These are phyloP conservation scores for human (Homo sapiens) DNA, from an alignment of 2,113 vertebrate genomes.

Conservation along the genomic window GRCh38 chr3:195152501-195153000, in stretches of 20 bases:
- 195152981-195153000: neutral
- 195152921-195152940: neutral
- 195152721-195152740: conserved; percentile 24
- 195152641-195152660: neutral
- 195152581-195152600: neutral
- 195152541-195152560: too few species aligned
- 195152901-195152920: neutral
- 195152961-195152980: neutral
- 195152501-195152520: neutral
- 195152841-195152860: neutral
- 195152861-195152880: neutral
- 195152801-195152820: conserved; percentile 7
- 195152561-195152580: too few species aligned
- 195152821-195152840: neutral
- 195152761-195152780: conserved; percentile 46
- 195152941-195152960: neutral
- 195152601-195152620: neutral
- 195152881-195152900: neutral
- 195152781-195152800: neutral
- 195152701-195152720: conserved; percentile 30
- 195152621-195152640: conserved; percentile 17
- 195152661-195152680: neutral
- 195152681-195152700: conserved; percentile 13
- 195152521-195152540: neutral
- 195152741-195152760: conserved; percentile 40